phyloP scores from a whole-genome alignment of 1,140 invertebrate species.

The Tetramorium parvispinum region DNA sequence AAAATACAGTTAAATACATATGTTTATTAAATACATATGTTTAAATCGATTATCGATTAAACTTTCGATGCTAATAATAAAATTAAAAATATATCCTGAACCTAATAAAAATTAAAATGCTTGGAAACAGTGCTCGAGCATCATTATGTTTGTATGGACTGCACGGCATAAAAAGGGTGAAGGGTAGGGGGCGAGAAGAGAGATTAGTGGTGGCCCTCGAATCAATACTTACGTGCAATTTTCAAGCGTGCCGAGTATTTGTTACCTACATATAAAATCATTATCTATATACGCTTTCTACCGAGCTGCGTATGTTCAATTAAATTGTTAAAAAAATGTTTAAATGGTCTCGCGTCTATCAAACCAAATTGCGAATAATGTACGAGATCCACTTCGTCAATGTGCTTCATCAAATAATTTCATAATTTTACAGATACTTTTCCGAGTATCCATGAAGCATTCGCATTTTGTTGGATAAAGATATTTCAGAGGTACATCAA shows the following conservation, averaged over 20 bases:
- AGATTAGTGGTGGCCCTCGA: slow-evolving; percentile 48
- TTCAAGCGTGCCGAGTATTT: slow-evolving; percentile 35
- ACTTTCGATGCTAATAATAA: neutral
- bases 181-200: slow-evolving; percentile 40
- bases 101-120: neutral
- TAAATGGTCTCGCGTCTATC: neutral
- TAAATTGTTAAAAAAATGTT: neutral
- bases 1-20: too few relatives aligned
- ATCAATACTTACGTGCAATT: slow-evolving; percentile 56
- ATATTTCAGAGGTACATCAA: neutral
- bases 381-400: neutral
- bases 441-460: neutral
- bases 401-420: neutral
- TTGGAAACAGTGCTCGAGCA: slow-evolving; percentile 11
- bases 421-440: neutral
- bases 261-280: neutral
- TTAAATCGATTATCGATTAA: too few relatives aligned
- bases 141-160: slow-evolving; percentile 42
- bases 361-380: neutral
- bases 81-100: neutral
- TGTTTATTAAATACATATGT: too few relatives aligned
- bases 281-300: neutral
- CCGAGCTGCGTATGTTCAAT: neutral
- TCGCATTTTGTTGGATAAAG: neutral
- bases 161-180: slow-evolving; percentile 26